Evolutionary conservation across 1,140 invertebrate species (phyloP), one percentile per base, ranked within the genome.

Genomic region (Neodiprion fabricii): DNA sequence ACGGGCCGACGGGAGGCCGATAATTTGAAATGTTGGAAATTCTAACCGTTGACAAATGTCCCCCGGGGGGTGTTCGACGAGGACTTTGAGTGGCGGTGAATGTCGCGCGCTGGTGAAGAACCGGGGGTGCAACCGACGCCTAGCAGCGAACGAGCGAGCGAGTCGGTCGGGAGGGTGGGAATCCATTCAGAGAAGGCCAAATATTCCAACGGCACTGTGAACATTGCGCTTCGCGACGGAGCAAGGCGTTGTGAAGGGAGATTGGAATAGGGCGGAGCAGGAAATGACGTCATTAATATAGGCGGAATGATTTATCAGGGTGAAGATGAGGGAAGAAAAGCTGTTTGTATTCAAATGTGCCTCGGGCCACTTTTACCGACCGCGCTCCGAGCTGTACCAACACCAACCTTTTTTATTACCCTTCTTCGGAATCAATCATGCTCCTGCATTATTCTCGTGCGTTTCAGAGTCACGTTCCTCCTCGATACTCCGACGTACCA

Each of bases 281-380:
- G 67, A 69, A 69, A 69, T 69, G 67, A 69, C 67, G 67, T 69
- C 67, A 47, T 69, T 69, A 69, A 69, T 69, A 69, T 21, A 69
- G 67, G 21, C 67, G 9, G 67, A 69, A 69, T 69, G 67, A 69
- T 69, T 69, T 69, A 69, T 69, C 17, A 21, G 40, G 23, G 67
- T 21, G 40, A 21, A 47, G 67, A 69, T 69, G 67, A 69, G 67
- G 67, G 67, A 69, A 69, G 67, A 23, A 69, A 69, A 69, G 67
- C 67, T 69, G 67, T 69, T 69, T 69, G 67, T 69, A 69, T 69
- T 69, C 67, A 69, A 69, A 69, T 69, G 67, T 4, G 40, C 40
- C 53, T 12, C 53, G 9, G n/a, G 53, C n/a, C 53, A 17, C 53
- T 61, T 61, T 61, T 61, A 12, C 53, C 53, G 11, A 61, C 53